These are phyloP conservation scores for Candidula unifasciata DNA, from an alignment of 2,888 invertebrate genomes.

Conservation along the genomic window DNA sequence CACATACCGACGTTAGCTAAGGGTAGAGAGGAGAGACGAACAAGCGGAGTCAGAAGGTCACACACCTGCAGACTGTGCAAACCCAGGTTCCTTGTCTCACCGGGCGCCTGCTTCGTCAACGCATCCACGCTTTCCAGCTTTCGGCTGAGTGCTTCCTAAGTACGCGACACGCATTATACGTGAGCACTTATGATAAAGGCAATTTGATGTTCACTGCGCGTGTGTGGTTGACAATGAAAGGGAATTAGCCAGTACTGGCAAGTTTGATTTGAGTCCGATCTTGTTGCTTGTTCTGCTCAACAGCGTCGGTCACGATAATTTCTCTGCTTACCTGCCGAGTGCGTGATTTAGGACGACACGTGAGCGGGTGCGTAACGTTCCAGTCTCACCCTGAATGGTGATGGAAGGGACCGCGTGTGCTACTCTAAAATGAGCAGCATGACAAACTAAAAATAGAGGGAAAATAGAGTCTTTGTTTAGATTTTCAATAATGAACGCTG, in stretches of 20 bases:
- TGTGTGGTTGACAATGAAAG: neutral
- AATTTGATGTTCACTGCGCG: constrained; percentile 1
- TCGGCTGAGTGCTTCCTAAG: neutral
- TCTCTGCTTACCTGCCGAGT: neutral
- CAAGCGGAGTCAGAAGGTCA: neutral
- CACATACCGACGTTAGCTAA: neutral
- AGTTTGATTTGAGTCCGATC: neutral
- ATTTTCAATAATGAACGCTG: neutral
- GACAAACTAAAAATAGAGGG: neutral
- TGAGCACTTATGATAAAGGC: constrained; percentile 13
- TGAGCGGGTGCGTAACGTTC: constrained; percentile 6
- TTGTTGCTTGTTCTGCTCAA: neutral
- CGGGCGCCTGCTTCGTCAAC: neutral
- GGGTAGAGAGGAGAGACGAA: neutral
- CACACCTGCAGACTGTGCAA: constrained; percentile 10
- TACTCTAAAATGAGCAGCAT: neutral
- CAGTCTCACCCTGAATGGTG: neutral
- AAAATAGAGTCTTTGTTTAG: neutral
- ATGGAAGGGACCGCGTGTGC: neutral
- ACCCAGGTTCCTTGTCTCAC: neutral
- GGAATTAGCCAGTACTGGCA: neutral
- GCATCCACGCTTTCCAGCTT: neutral
- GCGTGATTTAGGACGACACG: constrained; percentile 6
- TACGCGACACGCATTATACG: constrained; percentile 18
- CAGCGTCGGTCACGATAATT: too few relatives aligned